Evolutionary conservation across 2,888 invertebrate genomes (phyloP).

Genomic region (Prosopocoilus inquinatus): DNA sequence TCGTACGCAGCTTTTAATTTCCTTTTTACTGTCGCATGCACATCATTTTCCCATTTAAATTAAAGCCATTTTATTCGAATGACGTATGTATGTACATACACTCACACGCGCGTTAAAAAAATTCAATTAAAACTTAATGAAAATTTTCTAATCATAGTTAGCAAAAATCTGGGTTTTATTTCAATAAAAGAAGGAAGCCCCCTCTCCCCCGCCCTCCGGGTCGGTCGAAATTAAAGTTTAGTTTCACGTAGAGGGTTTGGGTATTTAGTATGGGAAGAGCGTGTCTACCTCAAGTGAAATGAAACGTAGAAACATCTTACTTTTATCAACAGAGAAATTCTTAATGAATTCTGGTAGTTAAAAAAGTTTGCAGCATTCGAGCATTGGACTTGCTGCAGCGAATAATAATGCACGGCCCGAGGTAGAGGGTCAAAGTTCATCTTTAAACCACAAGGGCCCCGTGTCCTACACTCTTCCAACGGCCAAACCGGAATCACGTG

Average conservation of each 20-base stretch:
- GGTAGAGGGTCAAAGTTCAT: constrained; percentile 45
- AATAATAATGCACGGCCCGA: constrained; percentile 48
- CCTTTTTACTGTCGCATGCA: no score
- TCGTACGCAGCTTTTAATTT: no score
- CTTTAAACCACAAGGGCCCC: constrained; percentile 36
- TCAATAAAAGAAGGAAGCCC: constrained; percentile 13
- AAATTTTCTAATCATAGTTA: no score
- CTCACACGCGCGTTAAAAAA: no score
- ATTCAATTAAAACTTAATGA: no score
- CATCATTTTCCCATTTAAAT: no score
- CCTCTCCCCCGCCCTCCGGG: no score
- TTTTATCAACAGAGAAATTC: constrained; percentile 51
- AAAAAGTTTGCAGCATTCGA: constrained; percentile 51
- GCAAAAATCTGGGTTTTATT: constrained; percentile 9
- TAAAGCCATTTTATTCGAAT: no score
- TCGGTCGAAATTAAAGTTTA: constrained; percentile 15
- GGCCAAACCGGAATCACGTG: constrained; percentile 34
- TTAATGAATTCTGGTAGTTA: constrained; percentile 53
- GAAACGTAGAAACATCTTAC: constrained; percentile 51
- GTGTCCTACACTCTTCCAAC: constrained; percentile 22
- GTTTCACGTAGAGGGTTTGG: constrained; percentile 31
- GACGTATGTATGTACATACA: no score
- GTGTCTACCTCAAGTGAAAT: constrained; percentile 49
- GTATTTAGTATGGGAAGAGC: constrained; percentile 46
- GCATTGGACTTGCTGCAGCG: constrained; percentile 48